Evolutionary conservation across 2,113 vertebrate genomes (phyloP).

Genomic region (Microcebus ravelobensis): DNA sequence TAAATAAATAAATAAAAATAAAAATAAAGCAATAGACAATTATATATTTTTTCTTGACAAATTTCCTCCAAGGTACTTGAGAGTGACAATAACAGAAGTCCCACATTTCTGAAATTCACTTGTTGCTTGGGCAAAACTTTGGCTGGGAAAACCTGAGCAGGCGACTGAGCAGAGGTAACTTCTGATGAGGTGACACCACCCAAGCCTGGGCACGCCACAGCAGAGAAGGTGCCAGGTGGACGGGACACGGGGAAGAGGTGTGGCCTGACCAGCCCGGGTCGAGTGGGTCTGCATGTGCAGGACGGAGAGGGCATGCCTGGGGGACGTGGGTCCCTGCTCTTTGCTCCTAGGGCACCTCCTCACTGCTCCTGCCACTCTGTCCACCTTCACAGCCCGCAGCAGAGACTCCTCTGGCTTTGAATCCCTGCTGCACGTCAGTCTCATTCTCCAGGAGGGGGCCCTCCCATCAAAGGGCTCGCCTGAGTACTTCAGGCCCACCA

Average conservation of each 20-base stretch:
- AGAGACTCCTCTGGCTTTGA: neutral
- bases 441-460: neutral
- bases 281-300: neutral
- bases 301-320: neutral
- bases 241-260: neutral
- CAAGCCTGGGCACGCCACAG: neutral
- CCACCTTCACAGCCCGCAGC: neutral
- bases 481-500: too few relatives aligned
- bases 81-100: neutral
- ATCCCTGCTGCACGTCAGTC: neutral
- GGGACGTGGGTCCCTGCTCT: neutral
- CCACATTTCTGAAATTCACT: neutral
- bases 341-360: too few relatives aligned
- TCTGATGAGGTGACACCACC: neutral
- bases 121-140: neutral
- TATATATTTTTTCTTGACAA: neutral
- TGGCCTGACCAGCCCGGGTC: neutral
- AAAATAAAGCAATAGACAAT: neutral
- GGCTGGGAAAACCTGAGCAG: neutral
- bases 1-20: too few relatives aligned
- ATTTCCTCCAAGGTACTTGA: neutral
- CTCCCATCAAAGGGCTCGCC: neutral
- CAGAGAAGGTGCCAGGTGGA: neutral
- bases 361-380: neutral
- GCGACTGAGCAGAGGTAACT: neutral